Evolutionary conservation across 2,113 vertebrate species (phyloP), one percentile per base, ranked within the genome.

Genomic region (Sciurus niger): DNA sequence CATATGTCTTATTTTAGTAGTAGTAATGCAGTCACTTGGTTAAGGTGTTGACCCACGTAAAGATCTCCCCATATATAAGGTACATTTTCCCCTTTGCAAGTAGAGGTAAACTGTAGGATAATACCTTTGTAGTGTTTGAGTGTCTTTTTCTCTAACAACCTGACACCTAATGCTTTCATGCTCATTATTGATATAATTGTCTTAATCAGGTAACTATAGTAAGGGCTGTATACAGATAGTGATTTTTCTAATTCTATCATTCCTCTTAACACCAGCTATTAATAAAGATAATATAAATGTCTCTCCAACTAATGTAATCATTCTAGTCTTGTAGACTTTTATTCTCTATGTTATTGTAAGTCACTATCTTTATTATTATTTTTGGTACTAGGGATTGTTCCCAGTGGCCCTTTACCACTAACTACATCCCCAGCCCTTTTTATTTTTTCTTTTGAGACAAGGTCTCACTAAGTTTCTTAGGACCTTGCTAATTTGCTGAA

Each of bases 211-310:
- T 80, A 90, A 67, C n/a, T 85, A 7, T 58, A 68, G 12, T 86
- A 58, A 37, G 65, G 37, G 13, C n/a, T 67, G 20, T 34, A 58
- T 58, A 58, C 55, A 87, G 48, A 74, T 67, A 25, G 32, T 67
- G 25, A 86, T 48, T 93, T 40, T 73, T 73, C n/a, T 53, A 93
- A 46, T 79, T 79, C 68, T 89, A 3, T 84, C 46, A 34, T 84
- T 89, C 46, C 14, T 84, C n/a, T 72, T 79, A 90, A 73, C 20
- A 63, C 46, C 48, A 58, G 16, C 53, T 89, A 4, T 63, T 73
- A 73, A 72, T 88, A 94, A 73, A 82, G 67, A 11, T 51, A 51
- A 32, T 73, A 43, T 32, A 55, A 73, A 85, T 89, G 65, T 60
- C 18, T 37, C 30, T 13, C 6, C 2, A 24, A 6, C 37, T 7